Conservation (phyloP, 2,888 invertebrate genomes). For the Leptinotarsa tumamoca region DNA sequence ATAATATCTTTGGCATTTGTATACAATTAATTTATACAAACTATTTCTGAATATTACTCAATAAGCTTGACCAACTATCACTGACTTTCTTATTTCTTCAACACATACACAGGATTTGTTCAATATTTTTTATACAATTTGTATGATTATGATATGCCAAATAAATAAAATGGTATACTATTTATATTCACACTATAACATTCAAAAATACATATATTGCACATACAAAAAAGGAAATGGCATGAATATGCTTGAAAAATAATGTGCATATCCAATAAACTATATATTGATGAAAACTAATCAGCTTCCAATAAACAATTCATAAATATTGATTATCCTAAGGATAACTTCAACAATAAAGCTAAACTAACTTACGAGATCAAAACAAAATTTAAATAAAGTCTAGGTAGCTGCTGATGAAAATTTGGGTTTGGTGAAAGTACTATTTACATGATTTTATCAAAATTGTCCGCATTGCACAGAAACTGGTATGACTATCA, state of each 20-base stretch:
- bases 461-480: no score
- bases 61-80: conserved; percentile 38
- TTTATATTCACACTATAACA: neutral
- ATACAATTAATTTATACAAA: conserved; percentile 28
- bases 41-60: conserved; percentile 45
- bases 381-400: conserved; percentile 14
- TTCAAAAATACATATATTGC: conserved; percentile 4
- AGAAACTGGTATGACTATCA: no score
- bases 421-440: neutral
- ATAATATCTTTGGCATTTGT: conserved; percentile 60
- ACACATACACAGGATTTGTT: conserved; percentile 21
- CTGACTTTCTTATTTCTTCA: conserved; percentile 15
- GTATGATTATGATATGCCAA: conserved; percentile 10
- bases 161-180: neutral
- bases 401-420: neutral
- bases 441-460: no score
- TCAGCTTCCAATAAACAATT: neutral
- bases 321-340: neutral
- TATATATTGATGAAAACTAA: neutral
- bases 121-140: conserved; percentile 21
- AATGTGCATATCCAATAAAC: neutral
- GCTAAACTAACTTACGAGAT: conserved; percentile 14
- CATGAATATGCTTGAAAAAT: neutral
- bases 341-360: conserved; percentile 3
- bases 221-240: conserved; percentile 2